Percentiles rank a stretch among this genome's conserved stretches.
These are phyloP conservation scores for Thunnus albacares DNA, from an alignment of 2,797 vertebrate genomes.

Conservation along the genomic window DNA sequence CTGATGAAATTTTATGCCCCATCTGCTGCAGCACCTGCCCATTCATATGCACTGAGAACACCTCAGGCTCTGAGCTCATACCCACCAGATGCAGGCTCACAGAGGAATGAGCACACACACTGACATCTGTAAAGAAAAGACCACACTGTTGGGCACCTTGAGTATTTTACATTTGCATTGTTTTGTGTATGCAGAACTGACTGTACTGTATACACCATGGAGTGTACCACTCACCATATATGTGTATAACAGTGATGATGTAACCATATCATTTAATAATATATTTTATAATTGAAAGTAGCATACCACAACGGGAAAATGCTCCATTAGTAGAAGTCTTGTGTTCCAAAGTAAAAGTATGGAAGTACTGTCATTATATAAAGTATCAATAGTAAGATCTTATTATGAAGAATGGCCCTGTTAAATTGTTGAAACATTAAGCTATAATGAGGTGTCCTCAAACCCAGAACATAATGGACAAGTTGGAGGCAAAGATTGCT, in stretches of 20 bases:
- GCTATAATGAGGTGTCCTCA: background rate
- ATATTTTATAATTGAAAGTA: background rate
- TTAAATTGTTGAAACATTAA: background rate
- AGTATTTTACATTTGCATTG: background rate
- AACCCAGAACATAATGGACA: background rate
- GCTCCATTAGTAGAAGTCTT: background rate
- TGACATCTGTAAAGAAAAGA: conserved; percentile 84
- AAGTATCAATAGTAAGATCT: background rate
- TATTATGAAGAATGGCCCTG: background rate
- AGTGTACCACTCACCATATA: too few species aligned
- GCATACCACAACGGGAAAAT: background rate
- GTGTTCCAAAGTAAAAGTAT: background rate
- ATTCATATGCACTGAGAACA: conserved; percentile 95
- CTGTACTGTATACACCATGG: too few species aligned
- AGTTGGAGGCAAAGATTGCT: background rate
- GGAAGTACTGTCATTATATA: background rate
- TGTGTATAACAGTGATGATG: too few species aligned
- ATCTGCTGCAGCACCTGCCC: conserved; percentile 92
- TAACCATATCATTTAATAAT: too few species aligned
- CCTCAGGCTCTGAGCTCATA: conserved; percentile 94
- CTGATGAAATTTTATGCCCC: conserved; percentile 88
- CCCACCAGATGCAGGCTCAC: conserved; percentile 93
- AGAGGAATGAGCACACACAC: conserved; percentile 87
- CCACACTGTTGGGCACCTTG: background rate
- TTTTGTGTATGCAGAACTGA: background rate